Evolutionary conservation across 2,113 vertebrate genomes (phyloP), one percentile per base, ranked within the genome.

Genomic region (Nansenia antarctica): DNA sequence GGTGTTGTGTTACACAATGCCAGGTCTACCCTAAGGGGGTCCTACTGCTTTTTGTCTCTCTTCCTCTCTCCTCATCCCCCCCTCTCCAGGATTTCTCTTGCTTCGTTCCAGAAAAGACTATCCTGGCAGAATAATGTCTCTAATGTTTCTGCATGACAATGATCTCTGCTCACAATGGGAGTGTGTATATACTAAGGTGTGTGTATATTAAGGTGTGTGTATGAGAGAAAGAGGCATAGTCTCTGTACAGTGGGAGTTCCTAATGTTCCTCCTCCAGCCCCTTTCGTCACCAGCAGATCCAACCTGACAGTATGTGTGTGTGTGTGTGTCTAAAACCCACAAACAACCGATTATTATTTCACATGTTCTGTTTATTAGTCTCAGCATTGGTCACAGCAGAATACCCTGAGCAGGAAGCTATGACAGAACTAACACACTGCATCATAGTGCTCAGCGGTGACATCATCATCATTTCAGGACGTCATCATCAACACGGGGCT

Each of bases 1-100:
- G 72, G 26, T 82, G 77, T 88, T 86, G 72, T 74, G 59, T 89
- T 88, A 86, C 89, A 89, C 85, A 85, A 86, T 85, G 74, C 37
- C 60, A 78, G 80, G 76, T 81, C 76, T 74, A 70, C 70, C 89
- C 80, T 64, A 74, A 78, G 74, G 87, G 84, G 77, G 73, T 81
- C 82, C 67, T 62, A 70, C 82, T 72, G 67, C 61, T 72, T 82
- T 86, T 83, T 83, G 73, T 84, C 64, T 71, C 59, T 59, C 42
- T 82, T 75, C 67, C 57, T 73, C 72, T 74, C 65, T 69, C 68
- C 73, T 63, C 72, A 12, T 22, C 11, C 32, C 20, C n/a, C 61
- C 76, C 68, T 79, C 60, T 52, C 59, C 55, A 65, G 85, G 81
- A 69, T 82, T 60, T 58, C 53, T 65, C 67, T 70, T 67, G 78